A percentile compares a stretch with the other conserved stretches of the same genome.
Conservation (phyloP, 1,140 invertebrate species). For the Papilio dardanus region DNA sequence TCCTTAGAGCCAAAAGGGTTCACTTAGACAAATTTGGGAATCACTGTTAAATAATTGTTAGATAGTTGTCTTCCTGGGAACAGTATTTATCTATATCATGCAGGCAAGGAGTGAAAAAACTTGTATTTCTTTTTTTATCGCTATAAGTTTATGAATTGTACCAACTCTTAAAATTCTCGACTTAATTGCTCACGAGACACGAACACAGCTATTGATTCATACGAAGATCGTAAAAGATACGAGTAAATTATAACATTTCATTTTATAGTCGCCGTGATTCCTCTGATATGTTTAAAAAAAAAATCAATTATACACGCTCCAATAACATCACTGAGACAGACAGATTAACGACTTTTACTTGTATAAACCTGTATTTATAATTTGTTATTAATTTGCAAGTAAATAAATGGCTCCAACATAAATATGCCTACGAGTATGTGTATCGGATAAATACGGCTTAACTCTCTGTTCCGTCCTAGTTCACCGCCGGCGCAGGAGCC, state of each 20-base stretch:
- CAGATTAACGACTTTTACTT: conserved; percentile 8
- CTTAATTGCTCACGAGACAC: conserved; percentile 63
- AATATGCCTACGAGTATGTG: too few species aligned
- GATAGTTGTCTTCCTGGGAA: too few species aligned
- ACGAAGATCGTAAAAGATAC: conserved; percentile 55
- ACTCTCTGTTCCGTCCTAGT: too few species aligned
- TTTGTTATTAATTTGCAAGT: not conserved
- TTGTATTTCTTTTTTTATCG: not conserved
- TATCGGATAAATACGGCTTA: too few species aligned
- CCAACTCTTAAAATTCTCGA: conserved; percentile 44
- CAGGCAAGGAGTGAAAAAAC: too few species aligned
- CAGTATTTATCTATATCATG: too few species aligned
- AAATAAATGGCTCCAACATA: too few species aligned
- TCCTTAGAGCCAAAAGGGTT: too few species aligned
- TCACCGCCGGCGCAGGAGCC: too few species aligned
- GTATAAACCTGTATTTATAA: not conserved
- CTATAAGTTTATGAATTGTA: conserved; percentile 40
- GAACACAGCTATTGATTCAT: conserved; percentile 62
- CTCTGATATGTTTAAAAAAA: conserved; percentile 29
- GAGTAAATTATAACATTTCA: conserved; percentile 50
- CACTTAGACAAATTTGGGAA: too few species aligned
- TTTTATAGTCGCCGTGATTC: conserved; percentile 48
- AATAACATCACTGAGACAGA: conserved; percentile 7
- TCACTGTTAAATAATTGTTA: too few species aligned
- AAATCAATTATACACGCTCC: conserved; percentile 30